phyloP scores from a whole-genome alignment of 2,888 invertebrate species.

The Mesoligia furuncula region DNA sequence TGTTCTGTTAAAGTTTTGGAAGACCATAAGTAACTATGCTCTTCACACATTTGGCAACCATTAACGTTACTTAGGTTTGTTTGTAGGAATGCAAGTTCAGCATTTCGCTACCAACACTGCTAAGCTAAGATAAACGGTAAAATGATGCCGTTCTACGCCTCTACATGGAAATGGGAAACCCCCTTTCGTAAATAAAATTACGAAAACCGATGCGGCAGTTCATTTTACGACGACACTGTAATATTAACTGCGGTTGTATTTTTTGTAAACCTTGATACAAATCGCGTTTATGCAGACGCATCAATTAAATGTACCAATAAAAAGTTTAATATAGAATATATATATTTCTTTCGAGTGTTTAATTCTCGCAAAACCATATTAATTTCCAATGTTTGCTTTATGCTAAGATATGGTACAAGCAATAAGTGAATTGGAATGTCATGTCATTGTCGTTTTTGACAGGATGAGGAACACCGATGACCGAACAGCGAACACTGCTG shows the following conservation, averaged over 20 bases:
- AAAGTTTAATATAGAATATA: not conserved
- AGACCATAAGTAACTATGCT: not conserved
- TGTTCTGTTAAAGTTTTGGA: not conserved
- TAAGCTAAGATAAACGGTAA: not conserved
- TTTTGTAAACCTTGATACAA: not conserved
- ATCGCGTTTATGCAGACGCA: not conserved
- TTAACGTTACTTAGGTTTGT: not conserved
- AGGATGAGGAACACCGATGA: not conserved
- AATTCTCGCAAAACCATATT: not conserved
- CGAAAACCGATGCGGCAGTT: not conserved
- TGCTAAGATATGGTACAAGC: not conserved
- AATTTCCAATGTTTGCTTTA: not conserved
- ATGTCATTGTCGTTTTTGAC: conserved; percentile 16
- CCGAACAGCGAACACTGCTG: too few species aligned
- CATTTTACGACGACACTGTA: conserved; percentile 35
- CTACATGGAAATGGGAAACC: conserved; percentile 28
- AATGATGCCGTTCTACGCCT: not conserved
- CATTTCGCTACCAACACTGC: not conserved
- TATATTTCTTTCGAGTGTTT: not conserved
- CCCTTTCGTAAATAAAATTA: conserved; percentile 54
- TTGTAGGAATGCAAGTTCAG: not conserved
- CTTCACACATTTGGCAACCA: conserved; percentile 26
- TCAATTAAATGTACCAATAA: not conserved
- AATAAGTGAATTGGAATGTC: conserved; percentile 22
- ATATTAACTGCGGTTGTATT: not conserved